phyloP scores from a whole-genome alignment of 2,113 vertebrate genomes.

The Oryzias curvinotus region DNA sequence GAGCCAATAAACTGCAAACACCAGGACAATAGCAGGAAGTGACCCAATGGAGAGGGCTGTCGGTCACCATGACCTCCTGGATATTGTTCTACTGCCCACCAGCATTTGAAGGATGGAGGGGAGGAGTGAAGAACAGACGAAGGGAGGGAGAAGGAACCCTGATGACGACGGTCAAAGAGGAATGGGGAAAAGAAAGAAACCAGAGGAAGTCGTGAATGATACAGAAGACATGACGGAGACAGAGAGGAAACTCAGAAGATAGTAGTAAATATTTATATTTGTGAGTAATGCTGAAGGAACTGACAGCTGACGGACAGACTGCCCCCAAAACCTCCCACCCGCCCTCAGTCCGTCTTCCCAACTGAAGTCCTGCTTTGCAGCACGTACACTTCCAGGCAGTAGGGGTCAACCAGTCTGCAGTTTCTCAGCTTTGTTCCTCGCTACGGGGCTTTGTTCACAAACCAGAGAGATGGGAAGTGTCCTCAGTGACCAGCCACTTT shows the following conservation, averaged over 20 bases:
- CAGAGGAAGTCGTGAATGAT: slow-evolving; percentile 21
- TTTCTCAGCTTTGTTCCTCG: slow-evolving; percentile 65
- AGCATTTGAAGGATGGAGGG: slow-evolving; percentile 61
- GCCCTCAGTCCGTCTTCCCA: slow-evolving; percentile 33
- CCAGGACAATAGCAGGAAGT: slow-evolving; percentile 73
- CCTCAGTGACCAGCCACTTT: slow-evolving; percentile 53
- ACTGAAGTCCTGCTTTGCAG: slow-evolving; percentile 59
- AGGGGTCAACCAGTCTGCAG: slow-evolving; percentile 68
- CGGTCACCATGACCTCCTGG: slow-evolving; percentile 66
- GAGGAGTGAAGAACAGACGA: slow-evolving; percentile 40
- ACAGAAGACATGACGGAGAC: slow-evolving; percentile 12
- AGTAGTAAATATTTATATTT: background rate
- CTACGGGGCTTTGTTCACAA: slow-evolving; percentile 60
- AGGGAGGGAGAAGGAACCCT: slow-evolving; percentile 7
- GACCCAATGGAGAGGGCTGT: slow-evolving; percentile 59
- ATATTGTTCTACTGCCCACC: slow-evolving; percentile 67
- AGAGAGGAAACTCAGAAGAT: background rate
- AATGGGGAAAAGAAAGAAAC: slow-evolving; percentile 48
- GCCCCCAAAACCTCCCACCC: slow-evolving; percentile 25
- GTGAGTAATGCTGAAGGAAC: slow-evolving; percentile 8
- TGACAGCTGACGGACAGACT: slow-evolving; percentile 50
- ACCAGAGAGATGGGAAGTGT: slow-evolving; percentile 64
- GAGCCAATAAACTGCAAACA: slow-evolving; percentile 52
- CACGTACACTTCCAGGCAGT: slow-evolving; percentile 71
- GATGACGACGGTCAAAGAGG: slow-evolving; percentile 23